phyloP scores from a whole-genome alignment of 2,797 vertebrate genomes.

The Periparus ater region DNA sequence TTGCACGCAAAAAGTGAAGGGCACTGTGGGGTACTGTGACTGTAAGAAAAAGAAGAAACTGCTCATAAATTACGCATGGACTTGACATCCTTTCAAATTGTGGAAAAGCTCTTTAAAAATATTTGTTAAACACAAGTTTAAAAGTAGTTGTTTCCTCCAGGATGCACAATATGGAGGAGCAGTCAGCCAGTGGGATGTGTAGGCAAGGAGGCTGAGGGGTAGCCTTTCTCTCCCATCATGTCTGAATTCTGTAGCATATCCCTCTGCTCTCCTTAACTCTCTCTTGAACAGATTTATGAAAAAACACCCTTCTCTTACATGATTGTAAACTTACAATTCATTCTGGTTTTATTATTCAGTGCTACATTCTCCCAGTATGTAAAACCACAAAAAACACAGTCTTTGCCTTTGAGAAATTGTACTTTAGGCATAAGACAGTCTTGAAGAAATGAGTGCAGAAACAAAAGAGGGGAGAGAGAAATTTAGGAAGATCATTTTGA shows the following conservation, averaged over 20 bases:
- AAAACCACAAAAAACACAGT: neutral
- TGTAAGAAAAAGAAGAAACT: neutral
- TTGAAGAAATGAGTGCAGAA: neutral
- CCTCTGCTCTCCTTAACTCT: neutral
- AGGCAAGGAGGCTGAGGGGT: fast-evolving
- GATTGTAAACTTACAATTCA: neutral
- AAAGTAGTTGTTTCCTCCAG: neutral
- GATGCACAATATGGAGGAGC: neutral
- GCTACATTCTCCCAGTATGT: neutral
- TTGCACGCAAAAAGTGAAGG: neutral
- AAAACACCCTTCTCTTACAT: neutral
- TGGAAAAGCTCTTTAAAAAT: neutral
- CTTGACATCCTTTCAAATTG: neutral
- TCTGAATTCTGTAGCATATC: neutral
- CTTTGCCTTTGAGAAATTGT: neutral
- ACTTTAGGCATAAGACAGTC: neutral
- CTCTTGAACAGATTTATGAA: neutral
- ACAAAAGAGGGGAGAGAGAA: neutral
- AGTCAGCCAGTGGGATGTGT: neutral
- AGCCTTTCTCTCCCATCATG: neutral
- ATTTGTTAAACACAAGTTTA: neutral
- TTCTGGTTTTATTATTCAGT: neutral
- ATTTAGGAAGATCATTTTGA: neutral
- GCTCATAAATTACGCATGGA: neutral
- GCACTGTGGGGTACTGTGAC: neutral